Percentiles rank a stretch among this genome's conserved stretches.
These are phyloP conservation scores for Epinephelus lanceolatus DNA, from an alignment of 2,113 vertebrate genomes.

Conservation along the genomic window DNA sequence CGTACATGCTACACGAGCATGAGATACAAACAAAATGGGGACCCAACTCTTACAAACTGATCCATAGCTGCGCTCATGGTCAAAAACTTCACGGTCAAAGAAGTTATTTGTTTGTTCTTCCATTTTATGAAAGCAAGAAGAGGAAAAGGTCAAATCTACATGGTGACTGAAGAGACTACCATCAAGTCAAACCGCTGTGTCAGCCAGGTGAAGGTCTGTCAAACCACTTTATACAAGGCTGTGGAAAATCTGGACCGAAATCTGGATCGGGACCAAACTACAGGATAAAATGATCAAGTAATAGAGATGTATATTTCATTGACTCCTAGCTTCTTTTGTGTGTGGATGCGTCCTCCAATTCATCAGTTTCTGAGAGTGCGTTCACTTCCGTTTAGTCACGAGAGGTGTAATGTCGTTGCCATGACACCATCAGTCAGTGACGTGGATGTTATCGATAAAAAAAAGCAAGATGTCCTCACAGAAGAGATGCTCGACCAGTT, in stretches of 20 bases:
- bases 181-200: not conserved
- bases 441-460: too few species aligned
- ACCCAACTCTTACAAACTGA: not conserved
- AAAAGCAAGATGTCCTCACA: not conserved
- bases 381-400: not conserved
- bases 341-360: not conserved
- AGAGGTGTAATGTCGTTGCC: not conserved
- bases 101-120: not conserved
- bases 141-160: not conserved
- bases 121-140: not conserved
- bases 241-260: not conserved
- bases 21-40: not conserved
- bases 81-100: not conserved
- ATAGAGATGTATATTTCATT: not conserved
- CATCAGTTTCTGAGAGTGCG: not conserved
- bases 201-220: not conserved
- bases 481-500: not conserved
- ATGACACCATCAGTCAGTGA: too few species aligned
- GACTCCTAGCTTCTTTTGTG: not conserved
- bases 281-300: not conserved
- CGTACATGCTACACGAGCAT: not conserved
- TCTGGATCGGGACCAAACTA: not conserved
- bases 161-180: not conserved
- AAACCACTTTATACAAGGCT: not conserved
- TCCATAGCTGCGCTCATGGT: not conserved